phyloP scores from a whole-genome alignment of 2,113 vertebrate genomes.

The Pedetes capensis region DNA sequence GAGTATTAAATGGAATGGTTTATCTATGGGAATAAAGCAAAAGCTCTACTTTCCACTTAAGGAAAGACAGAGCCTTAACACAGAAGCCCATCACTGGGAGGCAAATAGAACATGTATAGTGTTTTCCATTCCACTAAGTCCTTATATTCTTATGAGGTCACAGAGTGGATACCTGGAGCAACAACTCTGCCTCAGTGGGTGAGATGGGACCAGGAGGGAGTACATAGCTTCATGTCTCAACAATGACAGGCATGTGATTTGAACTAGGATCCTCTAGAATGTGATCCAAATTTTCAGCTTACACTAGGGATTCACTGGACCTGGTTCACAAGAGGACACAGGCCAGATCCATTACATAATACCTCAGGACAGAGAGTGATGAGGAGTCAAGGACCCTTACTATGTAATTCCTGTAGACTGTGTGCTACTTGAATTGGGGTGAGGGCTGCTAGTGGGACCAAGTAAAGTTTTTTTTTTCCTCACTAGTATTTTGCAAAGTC shows the following conservation, averaged over 20 bases:
- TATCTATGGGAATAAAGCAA: constrained; percentile 31
- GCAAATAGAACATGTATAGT: accelerated
- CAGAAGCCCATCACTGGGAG: neutral
- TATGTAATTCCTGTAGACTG: neutral
- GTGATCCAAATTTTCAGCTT: neutral
- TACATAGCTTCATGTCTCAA: neutral
- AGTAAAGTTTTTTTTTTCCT: neutral
- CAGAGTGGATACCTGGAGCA: accelerated
- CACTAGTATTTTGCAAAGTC: constrained; percentile 9
- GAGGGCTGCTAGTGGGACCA: neutral
- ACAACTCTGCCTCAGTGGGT: too few relatives aligned
- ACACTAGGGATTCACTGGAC: neutral
- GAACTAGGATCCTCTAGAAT: neutral
- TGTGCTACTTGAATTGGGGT: neutral
- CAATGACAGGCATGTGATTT: neutral
- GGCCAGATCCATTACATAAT: neutral
- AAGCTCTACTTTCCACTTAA: neutral
- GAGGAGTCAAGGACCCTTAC: neutral
- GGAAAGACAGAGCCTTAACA: neutral
- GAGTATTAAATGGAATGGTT: constrained; percentile 23
- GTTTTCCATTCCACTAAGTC: neutral
- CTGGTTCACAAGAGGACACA: neutral
- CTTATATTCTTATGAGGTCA: neutral
- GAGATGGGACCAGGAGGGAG: neutral
- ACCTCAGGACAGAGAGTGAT: neutral